These are phyloP conservation scores for Etheostoma perlongum DNA, from an alignment of 2,797 vertebrate species.

Conservation along the genomic window DNA sequence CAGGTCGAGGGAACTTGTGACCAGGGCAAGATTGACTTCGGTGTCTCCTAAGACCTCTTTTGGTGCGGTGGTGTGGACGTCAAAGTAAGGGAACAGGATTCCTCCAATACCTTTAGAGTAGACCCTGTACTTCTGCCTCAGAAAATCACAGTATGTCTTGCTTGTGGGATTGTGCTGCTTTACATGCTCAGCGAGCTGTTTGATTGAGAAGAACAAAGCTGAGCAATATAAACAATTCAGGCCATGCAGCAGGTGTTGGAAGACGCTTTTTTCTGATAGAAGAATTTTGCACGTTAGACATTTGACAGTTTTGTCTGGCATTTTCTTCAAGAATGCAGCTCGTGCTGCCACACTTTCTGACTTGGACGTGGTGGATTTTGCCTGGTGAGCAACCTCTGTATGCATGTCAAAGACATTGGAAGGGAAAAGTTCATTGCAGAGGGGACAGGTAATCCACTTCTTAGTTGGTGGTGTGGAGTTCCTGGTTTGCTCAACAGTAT, in stretches of 20 bases:
- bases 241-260: constrained; percentile 94
- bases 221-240: constrained; percentile 95
- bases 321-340: constrained; percentile 91
- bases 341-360: constrained; percentile 89
- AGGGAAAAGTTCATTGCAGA: constrained; percentile 96
- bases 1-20: constrained; percentile 87
- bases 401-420: constrained; percentile 96
- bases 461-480: constrained; percentile 87
- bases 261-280: constrained; percentile 90
- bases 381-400: constrained; percentile 92
- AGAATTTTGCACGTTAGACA: constrained; percentile 92
- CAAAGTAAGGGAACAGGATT: constrained; percentile 93
- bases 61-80: constrained; percentile 90
- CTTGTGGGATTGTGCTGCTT: constrained; percentile 89
- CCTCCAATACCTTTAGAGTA: constrained; percentile 87
- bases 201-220: constrained; percentile 92
- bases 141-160: constrained; percentile 89
- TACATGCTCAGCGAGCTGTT: constrained; percentile 90
- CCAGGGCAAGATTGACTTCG: constrained; percentile 92
- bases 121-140: constrained; percentile 91
- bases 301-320: constrained; percentile 92
- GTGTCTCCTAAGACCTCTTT: constrained; percentile 90
- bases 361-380: constrained; percentile 78
- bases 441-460: constrained; percentile 97
- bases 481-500: constrained; percentile 73